Evolutionary conservation across 2,797 vertebrate genomes (phyloP).

Genomic region (Lithobates pipiens): DNA sequence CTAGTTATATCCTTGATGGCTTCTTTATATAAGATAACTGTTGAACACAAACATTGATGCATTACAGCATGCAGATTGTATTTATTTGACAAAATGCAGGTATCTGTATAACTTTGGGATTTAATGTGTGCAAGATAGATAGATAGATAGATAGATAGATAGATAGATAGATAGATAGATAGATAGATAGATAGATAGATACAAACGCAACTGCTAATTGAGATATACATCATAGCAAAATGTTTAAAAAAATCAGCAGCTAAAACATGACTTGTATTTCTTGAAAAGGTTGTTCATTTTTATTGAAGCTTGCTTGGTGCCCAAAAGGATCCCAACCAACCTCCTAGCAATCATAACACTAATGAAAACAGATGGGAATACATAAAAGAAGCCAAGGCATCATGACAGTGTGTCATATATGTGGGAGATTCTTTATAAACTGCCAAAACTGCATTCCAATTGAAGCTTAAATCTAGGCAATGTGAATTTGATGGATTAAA

Average conservation of each 20-base stretch:
- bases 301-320: constrained; percentile 4
- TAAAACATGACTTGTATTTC: constrained; percentile 27
- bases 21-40: neutral
- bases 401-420: constrained; percentile 39
- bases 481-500: no score
- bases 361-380: constrained; percentile 48
- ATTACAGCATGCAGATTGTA: neutral
- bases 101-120: neutral
- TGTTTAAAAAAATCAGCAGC: constrained; percentile 4
- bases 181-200: neutral
- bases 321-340: constrained; percentile 29
- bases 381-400: constrained; percentile 26
- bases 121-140: neutral
- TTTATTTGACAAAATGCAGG: neutral
- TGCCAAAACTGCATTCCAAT: constrained; percentile 33
- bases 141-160: neutral
- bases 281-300: constrained; percentile 34
- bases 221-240: constrained; percentile 22
- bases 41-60: no score
- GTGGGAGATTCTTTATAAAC: constrained; percentile 29
- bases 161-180: neutral
- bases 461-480: neutral
- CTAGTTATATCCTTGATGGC: neutral
- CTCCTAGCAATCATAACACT: constrained; percentile 44
- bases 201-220: constrained; percentile 13